Conservation (phyloP, 2,113 vertebrate genomes). For the Melanocharis versteri region DNA sequence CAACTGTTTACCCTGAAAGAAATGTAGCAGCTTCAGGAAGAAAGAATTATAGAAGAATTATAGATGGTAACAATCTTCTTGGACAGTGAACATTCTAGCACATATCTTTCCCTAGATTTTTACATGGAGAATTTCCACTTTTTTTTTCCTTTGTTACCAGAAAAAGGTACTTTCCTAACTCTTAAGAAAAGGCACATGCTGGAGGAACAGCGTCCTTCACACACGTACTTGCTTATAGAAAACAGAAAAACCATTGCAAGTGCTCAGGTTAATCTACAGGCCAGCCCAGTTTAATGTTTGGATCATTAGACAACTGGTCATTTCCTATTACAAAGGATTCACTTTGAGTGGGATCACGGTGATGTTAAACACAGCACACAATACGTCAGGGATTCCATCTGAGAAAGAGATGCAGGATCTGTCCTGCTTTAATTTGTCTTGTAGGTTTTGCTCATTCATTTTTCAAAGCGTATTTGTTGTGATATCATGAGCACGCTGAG, state of each 20-base stretch:
- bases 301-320: not conserved
- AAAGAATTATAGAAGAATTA: not conserved
- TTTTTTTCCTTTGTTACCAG: not conserved
- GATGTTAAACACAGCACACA: not conserved
- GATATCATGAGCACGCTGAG: conserved; percentile 21
- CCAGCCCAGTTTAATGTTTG: not conserved
- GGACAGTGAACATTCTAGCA: not conserved
- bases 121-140: not conserved
- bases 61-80: too few species aligned
- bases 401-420: not conserved
- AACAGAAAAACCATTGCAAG: not conserved
- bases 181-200: not conserved
- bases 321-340: not conserved
- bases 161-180: not conserved
- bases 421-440: conserved; percentile 28
- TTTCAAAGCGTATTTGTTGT: conserved; percentile 15
- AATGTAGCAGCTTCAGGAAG: not conserved
- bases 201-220: not conserved
- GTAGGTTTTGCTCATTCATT: conserved; percentile 46
- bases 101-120: not conserved
- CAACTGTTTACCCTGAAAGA: not conserved
- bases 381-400: not conserved
- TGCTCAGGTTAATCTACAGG: not conserved
- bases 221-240: not conserved
- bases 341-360: not conserved